Evolutionary conservation across 2,113 vertebrate genomes (phyloP).

Genomic region (Antechinus stuartii): DNA sequence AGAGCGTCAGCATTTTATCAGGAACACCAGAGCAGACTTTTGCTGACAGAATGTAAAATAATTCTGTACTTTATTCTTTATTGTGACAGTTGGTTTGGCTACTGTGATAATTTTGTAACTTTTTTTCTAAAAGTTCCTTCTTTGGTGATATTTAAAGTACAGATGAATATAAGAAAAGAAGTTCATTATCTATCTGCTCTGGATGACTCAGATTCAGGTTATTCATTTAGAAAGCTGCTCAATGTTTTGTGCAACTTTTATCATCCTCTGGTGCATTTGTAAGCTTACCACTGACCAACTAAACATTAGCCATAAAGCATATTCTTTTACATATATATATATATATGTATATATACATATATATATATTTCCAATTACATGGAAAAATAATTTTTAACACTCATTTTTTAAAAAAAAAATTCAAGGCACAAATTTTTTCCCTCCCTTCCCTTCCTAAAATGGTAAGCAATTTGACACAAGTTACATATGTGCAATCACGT

Average conservation of each 20-base stretch:
- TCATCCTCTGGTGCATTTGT: no score
- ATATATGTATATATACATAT: no score
- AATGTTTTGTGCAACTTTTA: not conserved
- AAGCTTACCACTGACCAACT: not conserved
- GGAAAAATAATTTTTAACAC: not conserved
- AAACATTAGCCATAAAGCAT: not conserved
- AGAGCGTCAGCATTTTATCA: not conserved
- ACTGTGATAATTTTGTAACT: not conserved
- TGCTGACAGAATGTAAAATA: not conserved
- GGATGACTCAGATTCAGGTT: not conserved
- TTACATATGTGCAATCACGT: no score
- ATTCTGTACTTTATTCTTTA: conserved; percentile 10
- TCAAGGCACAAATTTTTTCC: not conserved
- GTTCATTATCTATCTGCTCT: not conserved
- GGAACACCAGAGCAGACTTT: not conserved
- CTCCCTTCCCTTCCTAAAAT: no score
- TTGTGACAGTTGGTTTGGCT: not conserved
- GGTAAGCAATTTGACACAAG: no score
- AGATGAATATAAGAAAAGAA: not conserved
- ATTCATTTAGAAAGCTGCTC: not conserved
- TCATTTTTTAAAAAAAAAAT: not conserved
- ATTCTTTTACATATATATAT: no score
- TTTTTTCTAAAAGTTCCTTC: not conserved
- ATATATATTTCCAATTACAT: not conserved
- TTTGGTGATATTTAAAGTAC: not conserved